Conservation (phyloP, 92 coral and sea anemone species). For the Porites divaricata region DNA sequence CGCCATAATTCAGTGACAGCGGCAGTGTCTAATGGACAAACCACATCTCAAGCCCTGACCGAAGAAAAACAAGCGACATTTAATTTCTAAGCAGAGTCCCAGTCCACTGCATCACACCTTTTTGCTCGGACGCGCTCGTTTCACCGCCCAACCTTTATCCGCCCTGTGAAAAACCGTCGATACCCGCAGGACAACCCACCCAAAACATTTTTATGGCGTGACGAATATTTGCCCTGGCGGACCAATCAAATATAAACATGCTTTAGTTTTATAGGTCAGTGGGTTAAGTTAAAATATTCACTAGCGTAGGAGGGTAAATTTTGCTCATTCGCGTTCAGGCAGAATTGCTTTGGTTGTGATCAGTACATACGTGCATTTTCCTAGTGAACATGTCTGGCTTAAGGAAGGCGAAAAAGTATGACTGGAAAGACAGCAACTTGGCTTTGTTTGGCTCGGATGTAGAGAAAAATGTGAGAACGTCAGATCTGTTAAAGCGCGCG, state of each 20-base stretch:
- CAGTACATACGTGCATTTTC: not conserved
- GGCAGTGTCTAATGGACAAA: no score
- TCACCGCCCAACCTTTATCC: no score
- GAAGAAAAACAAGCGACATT: no score
- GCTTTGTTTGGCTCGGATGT: constrained; percentile 88
- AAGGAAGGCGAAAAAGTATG: constrained; percentile 80
- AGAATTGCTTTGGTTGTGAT: not conserved
- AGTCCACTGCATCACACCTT: no score
- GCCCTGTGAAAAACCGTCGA: no score
- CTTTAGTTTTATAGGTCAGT: not conserved
- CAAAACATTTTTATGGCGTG: not conserved
- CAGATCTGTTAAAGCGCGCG: no score
- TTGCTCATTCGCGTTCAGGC: not conserved
- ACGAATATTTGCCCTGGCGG: not conserved
- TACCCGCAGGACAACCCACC: no score
- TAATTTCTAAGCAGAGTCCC: no score
- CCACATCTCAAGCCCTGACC: no score
- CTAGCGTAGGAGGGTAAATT: constrained; percentile 1
- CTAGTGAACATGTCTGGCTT: constrained; percentile 74
- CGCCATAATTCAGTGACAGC: no score
- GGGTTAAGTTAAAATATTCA: not conserved
- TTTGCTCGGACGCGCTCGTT: no score
- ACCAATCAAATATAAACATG: constrained; percentile 12
- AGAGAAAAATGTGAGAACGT: constrained; percentile 79
- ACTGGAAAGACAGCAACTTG: constrained; percentile 91